phyloP scores from a whole-genome alignment of 2,797 vertebrate species.

The Anniella stebbinsi region DNA sequence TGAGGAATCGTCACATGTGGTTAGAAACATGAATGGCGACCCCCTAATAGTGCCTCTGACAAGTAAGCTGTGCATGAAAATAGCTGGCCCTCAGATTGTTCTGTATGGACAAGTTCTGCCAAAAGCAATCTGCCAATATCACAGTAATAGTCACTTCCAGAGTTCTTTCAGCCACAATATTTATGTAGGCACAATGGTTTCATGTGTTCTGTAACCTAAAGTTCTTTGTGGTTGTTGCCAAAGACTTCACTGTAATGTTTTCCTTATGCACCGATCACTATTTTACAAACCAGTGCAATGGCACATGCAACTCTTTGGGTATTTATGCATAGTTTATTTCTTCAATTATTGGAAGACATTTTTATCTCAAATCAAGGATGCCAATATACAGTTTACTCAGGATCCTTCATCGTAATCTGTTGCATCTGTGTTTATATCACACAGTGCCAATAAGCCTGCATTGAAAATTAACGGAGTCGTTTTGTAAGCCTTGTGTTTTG shows the following conservation, averaged over 20 bases:
- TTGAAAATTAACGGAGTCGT: background rate
- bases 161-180: background rate
- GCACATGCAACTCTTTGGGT: background rate
- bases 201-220: background rate
- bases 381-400: background rate
- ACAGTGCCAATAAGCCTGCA: conserved; percentile 4
- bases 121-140: background rate
- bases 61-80: background rate
- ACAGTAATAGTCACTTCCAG: background rate
- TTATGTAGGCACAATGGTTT: conserved; percentile 5
- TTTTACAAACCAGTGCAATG: background rate
- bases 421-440: conserved; percentile 31
- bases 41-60: background rate
- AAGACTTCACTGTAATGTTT: conserved; percentile 7
- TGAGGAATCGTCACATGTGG: background rate
- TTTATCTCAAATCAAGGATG: conserved; percentile 3
- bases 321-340: conserved; percentile 10
- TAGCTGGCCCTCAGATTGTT: background rate
- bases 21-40: background rate
- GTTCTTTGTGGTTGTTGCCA: conserved; percentile 2
- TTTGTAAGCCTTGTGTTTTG: conserved; percentile 27
- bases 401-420: background rate
- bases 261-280: background rate
- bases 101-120: background rate
- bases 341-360: background rate